Base-by-base conservation (phyloP, 2,888 invertebrate genomes). In the Rhyacophila evoluta region DNA sequence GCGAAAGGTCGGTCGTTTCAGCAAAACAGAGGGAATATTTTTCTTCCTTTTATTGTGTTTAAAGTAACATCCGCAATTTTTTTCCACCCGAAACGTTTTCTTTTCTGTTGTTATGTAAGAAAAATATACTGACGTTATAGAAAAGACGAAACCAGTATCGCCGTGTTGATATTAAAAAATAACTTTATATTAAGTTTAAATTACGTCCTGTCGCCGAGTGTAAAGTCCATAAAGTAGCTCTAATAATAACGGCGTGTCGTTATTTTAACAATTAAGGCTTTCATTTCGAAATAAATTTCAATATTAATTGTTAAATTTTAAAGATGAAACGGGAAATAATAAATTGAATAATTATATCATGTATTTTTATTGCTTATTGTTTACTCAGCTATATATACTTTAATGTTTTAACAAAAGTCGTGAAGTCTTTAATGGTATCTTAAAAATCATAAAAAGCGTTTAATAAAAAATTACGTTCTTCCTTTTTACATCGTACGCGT, bases 1-100 rank as follows among this genome's bases (percentile, higher is more conserved):
- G 55, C 25, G 55, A 55, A 55, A 55, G 55, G 55, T 55, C 55
- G 55, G 55, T 19, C 55, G 19, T 55, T 55, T 55, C 55, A 19
- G 2, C 55, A 55, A 55, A 55, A 55, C 55, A 55, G 55, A 55
- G 55, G 55, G 55, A 55, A 55, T 55, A 55, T 55, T 55, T 55
- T 55, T 55, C 55, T 55, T 55, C 55, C 55, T 55, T 55, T 55
- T 55, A 55, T 55, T 55, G 55, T 55, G 55, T 25, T 55, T 55
- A 55, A 55, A 55, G 55, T 25, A 55, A 25, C 55, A 55, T 55
- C 55, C 55, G 19, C 55, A 8, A 19, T 55, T 55, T 10, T 19
- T 19, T 19, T 10, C 19, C 19, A 10, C 15, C 55, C 15, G 19
- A 55, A 55, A 55, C 55, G 55, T 55, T 19, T 55, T 55, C 55